A percentile compares a stretch with the other conserved stretches of the same genome.
phyloP scores from a whole-genome alignment of 2,888 invertebrate species.

The Perithous albicinctus region DNA sequence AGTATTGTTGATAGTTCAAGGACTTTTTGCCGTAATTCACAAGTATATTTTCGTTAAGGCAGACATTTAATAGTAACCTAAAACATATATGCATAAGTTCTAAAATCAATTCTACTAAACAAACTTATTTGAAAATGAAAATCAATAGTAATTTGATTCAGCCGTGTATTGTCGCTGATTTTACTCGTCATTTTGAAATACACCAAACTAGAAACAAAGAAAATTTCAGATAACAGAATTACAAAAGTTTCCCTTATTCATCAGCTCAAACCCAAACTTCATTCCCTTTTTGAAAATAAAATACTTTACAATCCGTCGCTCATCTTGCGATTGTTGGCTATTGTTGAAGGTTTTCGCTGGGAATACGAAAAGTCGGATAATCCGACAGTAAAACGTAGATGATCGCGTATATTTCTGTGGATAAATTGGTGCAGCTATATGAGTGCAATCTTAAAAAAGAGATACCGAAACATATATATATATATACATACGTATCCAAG shows the following conservation, averaged over 20 bases:
- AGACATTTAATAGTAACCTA: neutral
- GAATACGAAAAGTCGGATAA: conserved; percentile 13
- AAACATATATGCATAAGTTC: neutral
- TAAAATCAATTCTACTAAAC: no score
- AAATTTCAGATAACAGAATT: no score
- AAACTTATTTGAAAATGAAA: no score
- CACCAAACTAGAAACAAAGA: no score
- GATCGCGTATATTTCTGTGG: neutral
- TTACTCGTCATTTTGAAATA: no score
- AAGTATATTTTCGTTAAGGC: neutral
- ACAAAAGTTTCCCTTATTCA: no score
- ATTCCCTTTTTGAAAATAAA: neutral
- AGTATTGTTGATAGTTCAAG: conserved; percentile 36
- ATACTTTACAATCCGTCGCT: neutral
- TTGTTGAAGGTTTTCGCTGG: neutral
- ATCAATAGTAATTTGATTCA: no score
- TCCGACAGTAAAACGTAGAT: conserved; percentile 26
- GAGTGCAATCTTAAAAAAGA: conserved; percentile 29
- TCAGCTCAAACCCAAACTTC: no score
- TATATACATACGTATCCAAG: no score
- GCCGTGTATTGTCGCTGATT: no score
- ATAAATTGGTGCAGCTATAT: conserved; percentile 10
- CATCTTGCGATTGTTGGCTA: neutral
- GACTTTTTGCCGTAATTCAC: neutral
- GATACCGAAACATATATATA: conserved; percentile 14